Evolutionary conservation across 2,888 invertebrate species (phyloP).

Genomic region (Caenorhabditis panamensis): DNA sequence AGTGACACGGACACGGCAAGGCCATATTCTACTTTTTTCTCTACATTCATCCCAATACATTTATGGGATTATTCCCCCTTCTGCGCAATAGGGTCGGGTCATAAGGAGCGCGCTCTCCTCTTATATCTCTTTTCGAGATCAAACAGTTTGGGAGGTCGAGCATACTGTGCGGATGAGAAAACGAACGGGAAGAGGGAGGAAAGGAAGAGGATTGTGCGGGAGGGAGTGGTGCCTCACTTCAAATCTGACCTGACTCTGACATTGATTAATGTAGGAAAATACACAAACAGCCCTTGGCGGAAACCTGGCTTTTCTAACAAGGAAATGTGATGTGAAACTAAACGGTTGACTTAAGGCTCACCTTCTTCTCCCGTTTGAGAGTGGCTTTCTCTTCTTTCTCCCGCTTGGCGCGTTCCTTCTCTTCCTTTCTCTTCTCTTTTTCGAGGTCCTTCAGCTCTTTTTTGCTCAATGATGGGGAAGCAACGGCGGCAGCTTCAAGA

Average conservation of each 20-base stretch:
- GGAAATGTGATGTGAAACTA: slow-evolving; percentile 22
- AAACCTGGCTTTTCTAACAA: slow-evolving; percentile 32
- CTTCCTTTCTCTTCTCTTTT: slow-evolving; percentile 73
- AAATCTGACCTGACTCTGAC: slow-evolving; percentile 54
- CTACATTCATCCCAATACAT: slow-evolving; percentile 26
- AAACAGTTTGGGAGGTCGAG: slow-evolving; percentile 30
- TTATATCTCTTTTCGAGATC: slow-evolving; percentile 8
- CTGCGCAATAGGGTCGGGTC: neutral
- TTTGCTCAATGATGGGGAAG: slow-evolving; percentile 66
- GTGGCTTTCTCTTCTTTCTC: slow-evolving; percentile 77
- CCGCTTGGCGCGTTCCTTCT: slow-evolving; percentile 75
- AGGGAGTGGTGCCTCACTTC: slow-evolving; percentile 17
- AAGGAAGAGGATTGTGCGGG: slow-evolving; percentile 20
- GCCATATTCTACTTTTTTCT: slow-evolving; percentile 14
- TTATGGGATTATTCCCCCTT: slow-evolving; percentile 47
- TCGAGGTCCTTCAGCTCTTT: slow-evolving; percentile 69
- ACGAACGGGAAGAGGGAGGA: neutral
- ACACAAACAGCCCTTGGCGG: slow-evolving; percentile 51
- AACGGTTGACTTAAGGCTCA: slow-evolving; percentile 20
- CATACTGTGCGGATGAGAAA: slow-evolving; percentile 15
- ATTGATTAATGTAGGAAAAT: slow-evolving; percentile 48
- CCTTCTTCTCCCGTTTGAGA: slow-evolving; percentile 70
- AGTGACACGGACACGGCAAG: slow-evolving; percentile 29
- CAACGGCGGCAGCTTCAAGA: slow-evolving; percentile 38
- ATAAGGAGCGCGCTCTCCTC: slow-evolving; percentile 12